Base-by-base conservation (phyloP, 2,113 vertebrate species). In the Corythaeola cristata region DNA sequence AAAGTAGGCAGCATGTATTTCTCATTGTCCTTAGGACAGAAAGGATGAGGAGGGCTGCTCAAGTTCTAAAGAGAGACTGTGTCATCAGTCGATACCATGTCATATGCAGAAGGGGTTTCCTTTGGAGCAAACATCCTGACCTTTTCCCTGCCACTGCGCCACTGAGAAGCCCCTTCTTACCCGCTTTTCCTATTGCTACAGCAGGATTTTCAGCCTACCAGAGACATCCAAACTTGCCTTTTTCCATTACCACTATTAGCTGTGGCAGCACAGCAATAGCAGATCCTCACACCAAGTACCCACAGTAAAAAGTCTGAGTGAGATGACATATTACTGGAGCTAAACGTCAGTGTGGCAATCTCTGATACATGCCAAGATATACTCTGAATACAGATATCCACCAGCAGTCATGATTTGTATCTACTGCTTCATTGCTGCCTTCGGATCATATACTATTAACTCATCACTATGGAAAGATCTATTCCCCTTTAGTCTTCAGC, bases 81-180 rank as follows among this genome's bases (percentile, higher is more conserved):
- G 59, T 37, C 7, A 60, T n/a, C 21, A 33, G 23, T 60, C 1
- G 0, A 7, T 76, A 35, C 15, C 50, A 14, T 26, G 12, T 0
- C 0, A 15, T 50, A 67, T 2, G 55, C 4, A n/a, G 66, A 87
- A 78, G 6, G 6, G 7, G 7, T 4, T 73, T 85, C 62, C 45
- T 44, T 16, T 37, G 26, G 4, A 10, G 2, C 8, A 91, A 85
- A 62, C 2, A 3, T 45, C 41, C 41, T 20, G 30, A 80, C 28
- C 10, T 86, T 18, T 74, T 78, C 6, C 11, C 19, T 76, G 18
- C 14, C 52, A 44, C 26, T 39, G 7, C 15, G 49, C 8, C 28
- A 67, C 5, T 8, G 19, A 32, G 6, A 75, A 67, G 18, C 5
- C 15, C 20, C 21, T 69, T 85, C 35, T 64, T 9, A 58, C 12